Conservation (phyloP, 2,113 vertebrate genomes). For the Neotoma lepida region DNA sequence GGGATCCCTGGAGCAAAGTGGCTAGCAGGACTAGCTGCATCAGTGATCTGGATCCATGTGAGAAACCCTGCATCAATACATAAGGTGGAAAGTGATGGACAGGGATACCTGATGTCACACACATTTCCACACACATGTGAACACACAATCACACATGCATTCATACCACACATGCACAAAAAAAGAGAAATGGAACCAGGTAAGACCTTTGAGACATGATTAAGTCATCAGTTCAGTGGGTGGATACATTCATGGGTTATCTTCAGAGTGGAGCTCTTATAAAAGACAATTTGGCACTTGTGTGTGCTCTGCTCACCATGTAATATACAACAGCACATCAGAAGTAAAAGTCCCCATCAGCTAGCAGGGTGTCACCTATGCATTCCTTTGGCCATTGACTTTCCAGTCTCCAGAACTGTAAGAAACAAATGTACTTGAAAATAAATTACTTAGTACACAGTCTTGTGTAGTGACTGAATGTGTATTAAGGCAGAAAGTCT, state of each 20-base stretch:
- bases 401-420: background rate
- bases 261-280: background rate
- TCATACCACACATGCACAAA: background rate
- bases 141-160: background rate
- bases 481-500: background rate
- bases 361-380: background rate
- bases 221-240: background rate
- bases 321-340: background rate
- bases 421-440: background rate
- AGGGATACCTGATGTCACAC: background rate
- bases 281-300: background rate
- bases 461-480: background rate
- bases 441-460: background rate
- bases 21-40: background rate
- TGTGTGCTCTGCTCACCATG: background rate
- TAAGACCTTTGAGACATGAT: background rate
- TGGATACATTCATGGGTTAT: background rate
- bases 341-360: background rate
- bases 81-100: background rate
- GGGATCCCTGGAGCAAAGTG: background rate
- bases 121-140: background rate
- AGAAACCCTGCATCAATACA: background rate
- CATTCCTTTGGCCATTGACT: background rate
- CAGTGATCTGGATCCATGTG: background rate
- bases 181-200: background rate